phyloP scores from a whole-genome alignment of 2,113 vertebrate genomes.

The Anoplopoma fimbria region DNA sequence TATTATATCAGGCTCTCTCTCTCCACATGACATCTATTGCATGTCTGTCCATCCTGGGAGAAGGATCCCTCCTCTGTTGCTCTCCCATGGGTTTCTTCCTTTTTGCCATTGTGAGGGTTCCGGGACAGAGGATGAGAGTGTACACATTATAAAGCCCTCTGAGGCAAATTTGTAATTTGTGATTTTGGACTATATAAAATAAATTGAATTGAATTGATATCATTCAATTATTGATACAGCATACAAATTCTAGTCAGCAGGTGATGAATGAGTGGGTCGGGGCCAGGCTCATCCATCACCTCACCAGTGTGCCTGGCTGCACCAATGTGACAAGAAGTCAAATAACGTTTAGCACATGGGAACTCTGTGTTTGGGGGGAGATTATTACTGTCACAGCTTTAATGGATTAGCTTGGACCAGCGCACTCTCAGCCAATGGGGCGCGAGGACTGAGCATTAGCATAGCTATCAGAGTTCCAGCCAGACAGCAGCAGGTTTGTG shows the following conservation, averaged over 20 bases:
- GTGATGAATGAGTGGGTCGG: constrained; percentile 75
- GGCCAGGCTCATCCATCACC: constrained; percentile 81
- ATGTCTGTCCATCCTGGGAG: no score
- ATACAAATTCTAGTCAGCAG: constrained; percentile 71
- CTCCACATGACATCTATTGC: no score
- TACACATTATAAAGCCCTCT: no score
- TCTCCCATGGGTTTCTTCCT: no score
- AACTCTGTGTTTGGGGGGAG: constrained; percentile 78
- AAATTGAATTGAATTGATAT: no score
- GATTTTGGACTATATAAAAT: no score
- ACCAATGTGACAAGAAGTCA: constrained; percentile 82
- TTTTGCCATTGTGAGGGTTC: no score
- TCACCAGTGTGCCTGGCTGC: constrained; percentile 64
- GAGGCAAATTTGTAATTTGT: no score
- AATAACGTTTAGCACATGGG: constrained; percentile 84
- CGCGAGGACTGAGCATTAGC: constrained; percentile 72
- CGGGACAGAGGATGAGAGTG: no score
- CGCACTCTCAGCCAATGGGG: constrained; percentile 72
- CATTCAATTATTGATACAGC: constrained; percentile 55
- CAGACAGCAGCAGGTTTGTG: constrained; percentile 74
- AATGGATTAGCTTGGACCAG: constrained; percentile 83
- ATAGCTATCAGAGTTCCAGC: constrained; percentile 83
- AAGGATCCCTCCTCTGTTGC: no score
- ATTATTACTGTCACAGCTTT: constrained; percentile 84
- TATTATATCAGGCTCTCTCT: no score